Evolutionary conservation across 2,888 invertebrate species (phyloP).

Genomic region (Gerris lacustris): DNA sequence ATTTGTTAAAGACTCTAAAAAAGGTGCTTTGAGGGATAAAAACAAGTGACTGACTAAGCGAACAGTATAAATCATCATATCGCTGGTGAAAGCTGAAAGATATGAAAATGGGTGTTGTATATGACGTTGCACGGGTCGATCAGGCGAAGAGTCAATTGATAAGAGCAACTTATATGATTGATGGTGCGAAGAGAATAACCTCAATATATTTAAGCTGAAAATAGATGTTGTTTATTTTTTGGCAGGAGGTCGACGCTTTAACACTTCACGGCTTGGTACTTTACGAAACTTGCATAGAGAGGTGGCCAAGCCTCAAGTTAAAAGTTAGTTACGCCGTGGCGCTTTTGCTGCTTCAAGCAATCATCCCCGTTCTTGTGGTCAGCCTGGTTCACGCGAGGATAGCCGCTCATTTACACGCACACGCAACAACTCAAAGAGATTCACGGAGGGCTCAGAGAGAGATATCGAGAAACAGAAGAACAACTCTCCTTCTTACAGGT

Average conservation of each 20-base stretch:
- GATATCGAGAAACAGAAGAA: conserved; percentile 32
- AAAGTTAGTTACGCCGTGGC: conserved; percentile 80
- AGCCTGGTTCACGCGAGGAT: conserved; percentile 32
- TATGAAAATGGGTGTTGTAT: no score
- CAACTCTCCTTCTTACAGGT: conserved; percentile 38
- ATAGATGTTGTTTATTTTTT: conserved; percentile 9
- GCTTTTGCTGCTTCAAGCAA: conserved; percentile 62
- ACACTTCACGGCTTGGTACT: conserved; percentile 32
- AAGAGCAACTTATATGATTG: no score
- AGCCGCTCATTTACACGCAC: conserved; percentile 31
- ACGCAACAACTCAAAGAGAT: conserved; percentile 30
- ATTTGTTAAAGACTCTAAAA: no score
- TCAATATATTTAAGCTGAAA: no score
- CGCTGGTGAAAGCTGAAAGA: no score
- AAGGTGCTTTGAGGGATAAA: no score
- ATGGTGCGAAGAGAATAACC: no score
- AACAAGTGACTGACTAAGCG: no score
- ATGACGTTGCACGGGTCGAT: no score
- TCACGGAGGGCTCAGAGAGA: conserved; percentile 31
- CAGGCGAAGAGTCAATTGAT: no score
- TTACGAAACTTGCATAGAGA: conserved; percentile 37
- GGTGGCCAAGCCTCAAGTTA: conserved; percentile 35
- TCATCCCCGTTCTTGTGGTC: conserved; percentile 36
- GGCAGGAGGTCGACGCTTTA: conserved; percentile 32
- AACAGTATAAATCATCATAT: no score